Conservation (phyloP, 2,797 vertebrate genomes). For the Sebastes hubbsi region DNA sequence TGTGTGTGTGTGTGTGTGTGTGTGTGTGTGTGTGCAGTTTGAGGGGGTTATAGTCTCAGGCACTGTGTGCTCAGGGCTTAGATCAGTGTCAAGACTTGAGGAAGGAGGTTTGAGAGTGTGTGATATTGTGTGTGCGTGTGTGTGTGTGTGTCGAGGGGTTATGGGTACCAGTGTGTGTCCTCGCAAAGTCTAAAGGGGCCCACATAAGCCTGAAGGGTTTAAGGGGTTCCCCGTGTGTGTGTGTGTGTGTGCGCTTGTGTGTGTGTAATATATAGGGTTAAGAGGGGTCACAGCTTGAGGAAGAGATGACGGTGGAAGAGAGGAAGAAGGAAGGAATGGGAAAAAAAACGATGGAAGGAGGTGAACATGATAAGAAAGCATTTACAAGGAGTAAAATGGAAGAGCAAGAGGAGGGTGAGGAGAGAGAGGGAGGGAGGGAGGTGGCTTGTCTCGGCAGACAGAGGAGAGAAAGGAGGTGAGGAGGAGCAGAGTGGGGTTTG, state of each 20-base stretch:
- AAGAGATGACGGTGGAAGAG: constrained; percentile 59
- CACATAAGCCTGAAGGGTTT: constrained; percentile 70
- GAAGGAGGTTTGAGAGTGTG: constrained; percentile 39
- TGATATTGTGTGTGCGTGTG: neutral
- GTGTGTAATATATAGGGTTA: constrained; percentile 65
- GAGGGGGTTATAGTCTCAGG: constrained; percentile 53
- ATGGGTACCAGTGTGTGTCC: constrained; percentile 58
- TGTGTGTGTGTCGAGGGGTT: constrained; percentile 11
- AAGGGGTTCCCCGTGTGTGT: constrained; percentile 55
- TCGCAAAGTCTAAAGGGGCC: constrained; percentile 65
- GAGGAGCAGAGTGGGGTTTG: constrained; percentile 67
- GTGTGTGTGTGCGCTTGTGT: neutral
- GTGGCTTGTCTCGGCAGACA: constrained; percentile 38
- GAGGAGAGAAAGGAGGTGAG: constrained; percentile 59
- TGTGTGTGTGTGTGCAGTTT: constrained; percentile 31
- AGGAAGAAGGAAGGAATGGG: constrained; percentile 38
- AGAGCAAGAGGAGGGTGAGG: neutral
- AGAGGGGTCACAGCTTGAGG: constrained; percentile 71
- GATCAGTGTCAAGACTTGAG: constrained; percentile 61
- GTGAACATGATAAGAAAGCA: constrained; percentile 56
- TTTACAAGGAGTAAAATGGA: constrained; percentile 35
- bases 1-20: constrained; percentile 37
- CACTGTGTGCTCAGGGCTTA: constrained; percentile 45
- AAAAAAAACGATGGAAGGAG: constrained; percentile 26
- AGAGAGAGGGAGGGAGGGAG: neutral